Evolutionary conservation across 2,888 invertebrate genomes (phyloP).

Genomic region (Melieria omissa): DNA sequence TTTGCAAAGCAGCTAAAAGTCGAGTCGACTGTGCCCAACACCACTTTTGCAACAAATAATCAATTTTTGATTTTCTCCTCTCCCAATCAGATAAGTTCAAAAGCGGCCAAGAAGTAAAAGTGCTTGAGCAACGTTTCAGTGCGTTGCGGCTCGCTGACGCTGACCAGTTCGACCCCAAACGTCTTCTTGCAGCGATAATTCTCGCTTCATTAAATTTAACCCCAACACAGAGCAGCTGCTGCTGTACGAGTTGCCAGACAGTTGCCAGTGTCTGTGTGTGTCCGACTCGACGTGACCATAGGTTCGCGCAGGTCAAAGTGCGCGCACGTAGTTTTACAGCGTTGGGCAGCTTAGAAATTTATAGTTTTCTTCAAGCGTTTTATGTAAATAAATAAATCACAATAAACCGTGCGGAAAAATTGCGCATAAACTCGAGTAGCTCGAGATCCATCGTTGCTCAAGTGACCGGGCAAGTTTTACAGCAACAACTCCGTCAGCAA

Average conservation of each 20-base stretch:
- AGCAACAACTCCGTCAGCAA: too few relatives aligned
- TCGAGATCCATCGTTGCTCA: not conserved
- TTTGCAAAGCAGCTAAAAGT: not conserved
- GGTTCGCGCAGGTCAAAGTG: not conserved
- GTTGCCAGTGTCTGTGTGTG: not conserved
- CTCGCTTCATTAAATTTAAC: conserved; percentile 42
- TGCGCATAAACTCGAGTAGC: conserved; percentile 5
- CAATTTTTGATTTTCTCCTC: conserved; percentile 10
- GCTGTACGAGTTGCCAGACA: not conserved
- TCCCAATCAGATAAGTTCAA: too few relatives aligned
- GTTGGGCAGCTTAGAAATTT: conserved; percentile 3
- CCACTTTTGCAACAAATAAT: not conserved
- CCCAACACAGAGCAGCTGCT: conserved; percentile 4
- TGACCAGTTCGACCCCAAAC: not conserved
- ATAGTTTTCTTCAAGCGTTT: conserved; percentile 35
- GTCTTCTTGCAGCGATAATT: conserved; percentile 32
- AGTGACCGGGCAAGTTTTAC: not conserved
- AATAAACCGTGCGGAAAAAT: conserved; percentile 43
- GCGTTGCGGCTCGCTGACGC: not conserved
- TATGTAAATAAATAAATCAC: conserved; percentile 45
- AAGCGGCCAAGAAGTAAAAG: not conserved
- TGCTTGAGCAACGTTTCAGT: not conserved
- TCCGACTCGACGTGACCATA: too few relatives aligned
- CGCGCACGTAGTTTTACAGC: conserved; percentile 1
- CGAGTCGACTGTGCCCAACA: not conserved